Conservation (phyloP, 2,797 vertebrate species). For the Molossus molossus region DNA sequence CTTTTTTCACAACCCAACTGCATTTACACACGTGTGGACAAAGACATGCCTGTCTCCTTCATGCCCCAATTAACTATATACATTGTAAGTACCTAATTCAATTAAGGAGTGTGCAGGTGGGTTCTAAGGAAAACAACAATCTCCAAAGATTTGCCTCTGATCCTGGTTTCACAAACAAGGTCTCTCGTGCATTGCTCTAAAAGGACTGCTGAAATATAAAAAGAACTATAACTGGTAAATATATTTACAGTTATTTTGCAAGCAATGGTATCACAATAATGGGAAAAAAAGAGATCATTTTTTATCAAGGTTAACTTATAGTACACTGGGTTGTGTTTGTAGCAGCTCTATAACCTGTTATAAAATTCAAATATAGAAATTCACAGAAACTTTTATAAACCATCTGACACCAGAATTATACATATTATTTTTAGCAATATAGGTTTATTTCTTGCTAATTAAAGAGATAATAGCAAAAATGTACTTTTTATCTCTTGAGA, state of each 20-base stretch:
- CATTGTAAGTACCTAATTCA: not conserved
- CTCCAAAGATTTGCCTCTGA: not conserved
- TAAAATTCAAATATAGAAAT: constrained; percentile 40
- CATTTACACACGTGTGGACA: not conserved
- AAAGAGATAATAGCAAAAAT: constrained; percentile 19
- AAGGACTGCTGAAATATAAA: not conserved
- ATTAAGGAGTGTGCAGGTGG: not conserved
- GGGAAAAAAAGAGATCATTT: not conserved
- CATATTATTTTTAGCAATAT: not conserved
- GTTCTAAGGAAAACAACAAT: not conserved
- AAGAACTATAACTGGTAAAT: not conserved
- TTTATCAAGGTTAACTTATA: not conserved
- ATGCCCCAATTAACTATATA: not conserved
- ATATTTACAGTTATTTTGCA: not conserved
- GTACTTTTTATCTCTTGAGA: not conserved
- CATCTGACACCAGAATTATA: not conserved
- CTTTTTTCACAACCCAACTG: not conserved
- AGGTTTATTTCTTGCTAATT: not conserved
- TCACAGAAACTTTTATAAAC: not conserved
- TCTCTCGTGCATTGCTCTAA: not conserved
- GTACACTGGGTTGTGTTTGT: not conserved
- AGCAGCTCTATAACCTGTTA: not conserved
- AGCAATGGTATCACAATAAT: not conserved
- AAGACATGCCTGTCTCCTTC: not conserved
- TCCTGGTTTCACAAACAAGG: not conserved